Conservation (phyloP, 2,797 vertebrate genomes). For the Eulemur coronatus region DNA sequence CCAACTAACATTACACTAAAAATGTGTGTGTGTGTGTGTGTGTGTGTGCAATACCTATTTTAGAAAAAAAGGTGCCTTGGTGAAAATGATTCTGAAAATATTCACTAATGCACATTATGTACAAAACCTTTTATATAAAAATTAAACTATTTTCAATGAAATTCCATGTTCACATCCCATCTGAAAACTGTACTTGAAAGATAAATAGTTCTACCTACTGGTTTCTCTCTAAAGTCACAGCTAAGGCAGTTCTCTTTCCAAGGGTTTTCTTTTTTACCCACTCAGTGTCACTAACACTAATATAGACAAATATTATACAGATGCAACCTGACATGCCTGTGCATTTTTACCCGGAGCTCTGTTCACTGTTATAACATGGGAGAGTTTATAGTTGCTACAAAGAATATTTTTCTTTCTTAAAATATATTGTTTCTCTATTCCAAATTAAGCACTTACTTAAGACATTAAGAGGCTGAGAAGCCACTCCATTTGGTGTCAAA, state of each 20-base stretch:
- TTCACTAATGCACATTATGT: slow-evolving; percentile 78
- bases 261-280: slow-evolving; percentile 59
- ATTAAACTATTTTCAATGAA: slow-evolving; percentile 76
- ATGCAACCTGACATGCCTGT: slow-evolving; percentile 59
- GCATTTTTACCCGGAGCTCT: neutral
- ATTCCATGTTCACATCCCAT: slow-evolving; percentile 65
- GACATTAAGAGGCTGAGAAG: slow-evolving; percentile 54
- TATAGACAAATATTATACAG: slow-evolving; percentile 12
- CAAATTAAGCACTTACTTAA: slow-evolving; percentile 75
- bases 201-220: slow-evolving; percentile 9
- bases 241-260: slow-evolving; percentile 73
- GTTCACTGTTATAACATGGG: slow-evolving; percentile 32
- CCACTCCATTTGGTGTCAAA: slow-evolving; percentile 66
- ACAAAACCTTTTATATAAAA: slow-evolving; percentile 82
- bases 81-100: slow-evolving; percentile 79
- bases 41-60: slow-evolving; percentile 59
- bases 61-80: slow-evolving; percentile 80
- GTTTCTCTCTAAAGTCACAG: slow-evolving; percentile 35
- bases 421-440: slow-evolving; percentile 58
- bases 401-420: slow-evolving; percentile 70
- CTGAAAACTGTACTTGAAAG: slow-evolving; percentile 64
- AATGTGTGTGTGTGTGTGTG: neutral
- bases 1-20: slow-evolving; percentile 75
- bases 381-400: slow-evolving; percentile 66
- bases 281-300: slow-evolving; percentile 25